A percentile compares a stretch with the other conserved stretches of the same genome.
Evolutionary conservation across 2,797 vertebrate genomes (phyloP).

Genomic region (Lithobates pipiens): DNA sequence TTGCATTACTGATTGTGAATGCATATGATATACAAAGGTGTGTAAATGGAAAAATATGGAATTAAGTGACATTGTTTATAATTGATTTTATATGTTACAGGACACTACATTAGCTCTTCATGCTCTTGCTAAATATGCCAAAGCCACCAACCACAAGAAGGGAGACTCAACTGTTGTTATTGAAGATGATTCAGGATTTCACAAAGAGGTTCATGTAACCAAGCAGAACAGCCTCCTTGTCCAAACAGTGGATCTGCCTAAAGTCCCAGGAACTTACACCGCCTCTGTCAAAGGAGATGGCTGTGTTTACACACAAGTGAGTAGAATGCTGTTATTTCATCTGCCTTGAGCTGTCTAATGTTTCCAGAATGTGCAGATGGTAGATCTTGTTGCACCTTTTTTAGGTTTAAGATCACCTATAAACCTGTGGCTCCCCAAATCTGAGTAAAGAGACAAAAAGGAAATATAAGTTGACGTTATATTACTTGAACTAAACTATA

Average conservation of each 20-base stretch:
- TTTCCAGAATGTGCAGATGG: neutral
- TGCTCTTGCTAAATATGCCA: constrained; percentile 83
- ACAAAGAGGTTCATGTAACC: constrained; percentile 72
- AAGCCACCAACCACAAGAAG: constrained; percentile 74
- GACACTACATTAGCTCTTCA: constrained; percentile 88
- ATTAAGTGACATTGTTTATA: too few species aligned
- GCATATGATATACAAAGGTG: too few species aligned
- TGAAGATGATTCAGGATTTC: constrained; percentile 73
- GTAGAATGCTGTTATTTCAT: neutral
- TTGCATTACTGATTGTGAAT: too few species aligned
- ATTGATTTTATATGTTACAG: constrained; percentile 67
- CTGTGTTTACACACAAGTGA: constrained; percentile 84
- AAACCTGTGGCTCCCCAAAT: too few species aligned
- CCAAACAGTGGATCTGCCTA: constrained; percentile 77
- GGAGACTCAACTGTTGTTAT: constrained; percentile 75
- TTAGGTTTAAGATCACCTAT: neutral
- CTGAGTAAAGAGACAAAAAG: too few species aligned
- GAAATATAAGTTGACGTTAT: too few species aligned
- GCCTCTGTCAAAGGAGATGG: constrained; percentile 75
- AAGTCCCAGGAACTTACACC: constrained; percentile 74
- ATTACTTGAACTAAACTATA: too few species aligned
- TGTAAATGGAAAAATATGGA: too few species aligned
- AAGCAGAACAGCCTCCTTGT: constrained; percentile 80
- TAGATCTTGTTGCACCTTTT: neutral
- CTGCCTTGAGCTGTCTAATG: neutral